Base-by-base conservation (phyloP, 2,888 invertebrate species). In the Molanna angustata region DNA sequence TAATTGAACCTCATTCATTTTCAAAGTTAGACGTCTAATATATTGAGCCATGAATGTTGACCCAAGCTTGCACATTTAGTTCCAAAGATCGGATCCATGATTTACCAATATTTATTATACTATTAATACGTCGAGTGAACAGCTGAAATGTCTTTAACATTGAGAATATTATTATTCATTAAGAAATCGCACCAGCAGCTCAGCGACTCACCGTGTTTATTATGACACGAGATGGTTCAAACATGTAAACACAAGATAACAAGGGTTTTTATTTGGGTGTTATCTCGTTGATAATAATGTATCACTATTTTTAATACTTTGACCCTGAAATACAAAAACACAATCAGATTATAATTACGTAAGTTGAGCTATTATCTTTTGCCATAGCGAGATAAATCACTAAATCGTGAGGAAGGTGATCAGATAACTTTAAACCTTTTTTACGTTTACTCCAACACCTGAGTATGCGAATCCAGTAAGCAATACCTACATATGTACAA, bases 161-260 rank as follows among this genome's bases (percentile, higher is more conserved):
- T 43, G 16, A 21, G 21, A 21, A 45, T 45, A 45, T 45, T n/a
- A n/a, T n/a, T n/a, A n/a, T 33, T 45, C 45, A 45, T 20, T n/a
- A 19, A 18, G 33, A 7, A 45, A 35, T 33, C 45, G 20, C 33
- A 45, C 35, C 19, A 45, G 17, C 20, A 9, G 33, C 7, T 13
- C 6, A 33, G 9, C n/a, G 18, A 43, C 33, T 33, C n/a, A 43
- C 27, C 27, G 16, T 14, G 21, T 45, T 33, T 45, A 33, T 19
- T 45, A 32, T 45, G 45, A 45, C 33, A 27, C 27, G 16, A 43
- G 27, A n/a, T 43, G 19, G 35, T 32, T 14, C 11, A 45, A 45
- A 35, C 45, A 14, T 33, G 33, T 19, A 45, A 45, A 21, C 45
- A 45, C 14, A 2, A n/a, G 14, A 37, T n/a, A 14, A 37, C 13